Percentiles rank a stretch among this genome's conserved stretches.
Evolutionary conservation across 2,888 invertebrate species (phyloP).

Genomic region (Plebejus argus): DNA sequence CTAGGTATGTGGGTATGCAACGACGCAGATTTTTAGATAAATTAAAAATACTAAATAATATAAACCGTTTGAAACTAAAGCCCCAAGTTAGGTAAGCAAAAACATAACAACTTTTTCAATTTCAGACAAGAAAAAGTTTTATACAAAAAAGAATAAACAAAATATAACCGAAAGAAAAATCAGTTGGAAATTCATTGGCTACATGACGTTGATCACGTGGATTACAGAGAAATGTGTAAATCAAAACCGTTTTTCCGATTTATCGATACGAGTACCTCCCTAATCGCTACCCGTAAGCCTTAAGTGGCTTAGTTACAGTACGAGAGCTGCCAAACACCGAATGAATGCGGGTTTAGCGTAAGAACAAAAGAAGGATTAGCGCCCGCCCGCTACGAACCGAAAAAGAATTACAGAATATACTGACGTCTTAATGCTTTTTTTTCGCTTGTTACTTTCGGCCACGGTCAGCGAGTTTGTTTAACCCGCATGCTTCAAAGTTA

Average conservation of each 20-base stretch:
- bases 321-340: slow-evolving; percentile 68
- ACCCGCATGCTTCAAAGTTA: slow-evolving; percentile 42
- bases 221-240: background rate
- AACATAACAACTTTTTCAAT: too few species aligned
- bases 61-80: too few species aligned
- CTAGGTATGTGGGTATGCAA: too few species aligned
- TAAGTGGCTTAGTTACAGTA: slow-evolving; percentile 77
- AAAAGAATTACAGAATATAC: slow-evolving; percentile 61
- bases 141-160: background rate
- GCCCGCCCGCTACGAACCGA: slow-evolving; percentile 46
- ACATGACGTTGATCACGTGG: background rate
- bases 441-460: slow-evolving; percentile 48
- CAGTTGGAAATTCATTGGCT: background rate
- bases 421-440: slow-evolving; percentile 44
- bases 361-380: slow-evolving; percentile 73
- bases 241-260: background rate
- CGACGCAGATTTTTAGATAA: too few species aligned
- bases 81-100: too few species aligned
- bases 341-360: slow-evolving; percentile 66
- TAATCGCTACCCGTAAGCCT: slow-evolving; percentile 51
- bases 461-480: slow-evolving; percentile 47
- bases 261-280: slow-evolving; percentile 35
- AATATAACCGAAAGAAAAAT: background rate
- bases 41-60: too few species aligned
- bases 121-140: background rate